Conservation (phyloP, 2,888 invertebrate species). For the Macrophya alboannulata region DNA sequence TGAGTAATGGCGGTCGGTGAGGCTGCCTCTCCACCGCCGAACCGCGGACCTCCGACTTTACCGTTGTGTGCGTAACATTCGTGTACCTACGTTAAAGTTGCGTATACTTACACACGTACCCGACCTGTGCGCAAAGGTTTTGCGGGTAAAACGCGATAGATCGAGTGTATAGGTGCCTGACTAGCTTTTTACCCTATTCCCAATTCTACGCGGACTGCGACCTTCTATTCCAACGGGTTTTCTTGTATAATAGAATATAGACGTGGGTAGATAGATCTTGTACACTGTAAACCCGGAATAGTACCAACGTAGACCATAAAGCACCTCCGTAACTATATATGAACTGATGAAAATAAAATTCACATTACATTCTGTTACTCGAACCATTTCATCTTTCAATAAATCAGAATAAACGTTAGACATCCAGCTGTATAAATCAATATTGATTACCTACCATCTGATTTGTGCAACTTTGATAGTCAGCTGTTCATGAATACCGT, state of each 20-base stretch:
- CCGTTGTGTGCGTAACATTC: slow-evolving; percentile 19
- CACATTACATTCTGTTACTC: not conserved
- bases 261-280: not conserved
- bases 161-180: slow-evolving; percentile 20
- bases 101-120: not conserved
- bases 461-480: slow-evolving; percentile 15
- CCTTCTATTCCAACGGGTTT: slow-evolving; percentile 3
- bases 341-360: not conserved
- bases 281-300: not conserved
- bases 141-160: slow-evolving; percentile 38
- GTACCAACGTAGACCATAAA: not conserved
- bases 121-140: slow-evolving; percentile 21
- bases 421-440: not conserved
- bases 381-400: not conserved
- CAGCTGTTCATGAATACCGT: not conserved
- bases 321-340: not conserved
- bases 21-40: slow-evolving; percentile 73
- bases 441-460: slow-evolving; percentile 4
- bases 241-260: slow-evolving; percentile 17
- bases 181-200: slow-evolving; percentile 30
- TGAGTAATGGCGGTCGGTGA: slow-evolving; percentile 79
- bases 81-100: slow-evolving; percentile 25
- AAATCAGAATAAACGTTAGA: not conserved
- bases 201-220: not conserved
- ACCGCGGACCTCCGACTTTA: slow-evolving; percentile 64